Conservation (phyloP, 2,888 invertebrate genomes). For the Meteorus cinctellus region DNA sequence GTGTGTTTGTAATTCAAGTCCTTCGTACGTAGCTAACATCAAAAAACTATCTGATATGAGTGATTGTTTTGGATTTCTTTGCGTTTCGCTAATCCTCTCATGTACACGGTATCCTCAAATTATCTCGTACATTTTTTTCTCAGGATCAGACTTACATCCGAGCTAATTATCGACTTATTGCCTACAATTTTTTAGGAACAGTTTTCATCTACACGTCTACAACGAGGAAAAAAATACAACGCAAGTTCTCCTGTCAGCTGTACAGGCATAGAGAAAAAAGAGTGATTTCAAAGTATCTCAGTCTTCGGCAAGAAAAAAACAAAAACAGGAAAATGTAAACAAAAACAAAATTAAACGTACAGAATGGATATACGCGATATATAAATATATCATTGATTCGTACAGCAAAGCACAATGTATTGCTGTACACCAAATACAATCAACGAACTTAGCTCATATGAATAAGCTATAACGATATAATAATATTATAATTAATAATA, state of each 20-base stretch:
- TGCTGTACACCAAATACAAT: constrained; percentile 63
- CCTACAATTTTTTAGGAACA: constrained; percentile 61
- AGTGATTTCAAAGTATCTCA: constrained; percentile 36
- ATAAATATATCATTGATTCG: constrained; percentile 40
- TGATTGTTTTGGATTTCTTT: constrained; percentile 62
- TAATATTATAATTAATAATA: constrained; percentile 18
- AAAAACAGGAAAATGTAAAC: constrained; percentile 49
- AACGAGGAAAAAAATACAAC: constrained; percentile 58
- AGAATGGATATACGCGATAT: neutral
- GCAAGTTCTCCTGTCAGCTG: constrained; percentile 24
- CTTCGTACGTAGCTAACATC: constrained; percentile 72
- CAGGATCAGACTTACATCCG: constrained; percentile 48
- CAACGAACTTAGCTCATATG: constrained; percentile 63
- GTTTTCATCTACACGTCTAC: constrained; percentile 63
- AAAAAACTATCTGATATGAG: constrained; percentile 73
- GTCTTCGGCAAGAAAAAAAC: constrained; percentile 60
- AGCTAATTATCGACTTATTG: constrained; percentile 65
- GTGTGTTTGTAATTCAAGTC: constrained; percentile 23
- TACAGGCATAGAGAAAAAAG: constrained; percentile 32
- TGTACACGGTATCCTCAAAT: constrained; percentile 43
- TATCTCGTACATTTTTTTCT: constrained; percentile 35
- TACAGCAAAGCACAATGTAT: constrained; percentile 55
- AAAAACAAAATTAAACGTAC: constrained; percentile 10
- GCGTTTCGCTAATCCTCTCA: constrained; percentile 40
- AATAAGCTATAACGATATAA: constrained; percentile 48